These are phyloP conservation scores for Temnothorax unifasciatus DNA, from an alignment of 2,888 invertebrate species.

Conservation along the genomic window DNA sequence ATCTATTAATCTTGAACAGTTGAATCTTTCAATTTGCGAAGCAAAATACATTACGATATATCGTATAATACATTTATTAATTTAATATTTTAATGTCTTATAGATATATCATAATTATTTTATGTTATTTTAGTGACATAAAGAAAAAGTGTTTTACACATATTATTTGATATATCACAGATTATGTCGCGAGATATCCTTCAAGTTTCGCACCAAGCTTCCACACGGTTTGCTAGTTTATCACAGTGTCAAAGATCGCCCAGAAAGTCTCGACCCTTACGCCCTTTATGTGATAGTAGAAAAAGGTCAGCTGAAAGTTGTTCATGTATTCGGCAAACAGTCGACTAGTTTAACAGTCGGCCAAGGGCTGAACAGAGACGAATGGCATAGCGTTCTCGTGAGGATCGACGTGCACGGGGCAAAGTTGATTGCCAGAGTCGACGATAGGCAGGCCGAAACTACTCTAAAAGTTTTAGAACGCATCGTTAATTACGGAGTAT, in stretches of 20 bases:
- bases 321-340: constrained; percentile 96
- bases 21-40: background rate
- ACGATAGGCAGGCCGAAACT: constrained; percentile 93
- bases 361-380: constrained; percentile 94
- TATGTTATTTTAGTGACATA: constrained; percentile 4
- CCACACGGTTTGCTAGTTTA: constrained; percentile 96
- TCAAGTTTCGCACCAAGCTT: constrained; percentile 94
- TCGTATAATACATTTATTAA: background rate
- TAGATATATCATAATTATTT: background rate
- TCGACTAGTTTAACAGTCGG: constrained; percentile 95
- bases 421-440: constrained; percentile 94
- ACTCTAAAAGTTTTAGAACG: constrained; percentile 94
- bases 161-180: constrained; percentile 85
- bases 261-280: constrained; percentile 94
- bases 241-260: constrained; percentile 95
- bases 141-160: background rate
- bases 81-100: background rate
- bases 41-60: background rate
- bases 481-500: constrained; percentile 95
- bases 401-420: constrained; percentile 95
- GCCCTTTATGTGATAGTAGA: constrained; percentile 96
- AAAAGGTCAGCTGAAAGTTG: constrained; percentile 96
- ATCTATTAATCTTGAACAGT: background rate
- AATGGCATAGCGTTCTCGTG: constrained; percentile 96
- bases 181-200: constrained; percentile 95